Percentiles rank a stretch among this genome's conserved stretches.
Evolutionary conservation across 2,113 vertebrate species (phyloP).

Genomic region (Empidonax traillii): DNA sequence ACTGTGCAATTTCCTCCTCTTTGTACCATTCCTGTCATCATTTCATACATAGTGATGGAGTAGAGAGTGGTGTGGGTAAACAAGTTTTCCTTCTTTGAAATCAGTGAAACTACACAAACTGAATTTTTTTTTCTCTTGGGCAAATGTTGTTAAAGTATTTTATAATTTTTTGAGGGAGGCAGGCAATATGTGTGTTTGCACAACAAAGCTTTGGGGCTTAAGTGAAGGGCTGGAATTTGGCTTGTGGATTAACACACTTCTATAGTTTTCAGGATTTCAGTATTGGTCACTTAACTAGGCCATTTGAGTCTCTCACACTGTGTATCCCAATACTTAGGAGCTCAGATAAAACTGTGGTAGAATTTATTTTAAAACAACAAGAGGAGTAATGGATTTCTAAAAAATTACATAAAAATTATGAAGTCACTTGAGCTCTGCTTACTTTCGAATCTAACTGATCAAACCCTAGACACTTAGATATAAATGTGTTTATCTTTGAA

Average conservation of each 20-base stretch:
- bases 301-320: background rate
- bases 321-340: background rate
- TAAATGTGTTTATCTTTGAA: background rate
- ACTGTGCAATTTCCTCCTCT: background rate
- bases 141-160: background rate
- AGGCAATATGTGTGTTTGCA: background rate
- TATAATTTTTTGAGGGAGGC: background rate
- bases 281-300: background rate
- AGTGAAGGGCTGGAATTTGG: background rate
- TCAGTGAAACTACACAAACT: background rate
- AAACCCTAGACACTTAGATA: background rate
- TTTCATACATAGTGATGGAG: background rate
- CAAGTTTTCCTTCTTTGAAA: background rate
- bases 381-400: background rate
- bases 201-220: background rate
- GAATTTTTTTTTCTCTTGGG: background rate
- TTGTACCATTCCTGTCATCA: background rate
- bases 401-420: background rate
- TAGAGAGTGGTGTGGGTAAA: background rate
- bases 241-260: background rate
- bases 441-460: background rate
- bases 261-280: background rate
- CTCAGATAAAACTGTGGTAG: background rate
- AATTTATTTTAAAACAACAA: background rate
- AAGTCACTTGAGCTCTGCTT: background rate